phyloP scores from a whole-genome alignment of 2,113 vertebrate species.

The Tautogolabrus adspersus region DNA sequence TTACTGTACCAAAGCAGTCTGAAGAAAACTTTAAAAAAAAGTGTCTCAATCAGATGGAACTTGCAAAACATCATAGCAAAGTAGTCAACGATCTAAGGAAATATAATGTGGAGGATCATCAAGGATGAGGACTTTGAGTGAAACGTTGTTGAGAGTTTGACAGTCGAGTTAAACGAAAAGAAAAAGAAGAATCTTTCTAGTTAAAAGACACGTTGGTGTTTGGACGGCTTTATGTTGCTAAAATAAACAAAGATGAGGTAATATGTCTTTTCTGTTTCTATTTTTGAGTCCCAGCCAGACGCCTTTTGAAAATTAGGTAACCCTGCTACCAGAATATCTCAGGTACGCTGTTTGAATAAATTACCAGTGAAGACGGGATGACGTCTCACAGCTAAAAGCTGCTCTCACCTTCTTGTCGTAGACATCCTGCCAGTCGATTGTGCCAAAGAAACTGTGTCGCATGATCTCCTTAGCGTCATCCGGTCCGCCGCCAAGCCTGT shows the following conservation, averaged over 20 bases:
- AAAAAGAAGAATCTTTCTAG: not conserved
- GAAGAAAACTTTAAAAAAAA: no score
- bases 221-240: not conserved
- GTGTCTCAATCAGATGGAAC: no score
- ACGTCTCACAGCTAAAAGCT: slow-evolving; percentile 26
- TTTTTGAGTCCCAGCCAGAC: slow-evolving; percentile 49
- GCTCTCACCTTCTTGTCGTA: slow-evolving; percentile 95
- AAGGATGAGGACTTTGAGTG: no score
- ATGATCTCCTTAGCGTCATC: slow-evolving; percentile 98
- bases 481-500: slow-evolving; percentile 93
- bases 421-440: slow-evolving; percentile 95
- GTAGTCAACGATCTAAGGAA: no score
- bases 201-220: not conserved
- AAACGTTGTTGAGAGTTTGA: no score
- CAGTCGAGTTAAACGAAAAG: not conserved
- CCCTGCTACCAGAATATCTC: slow-evolving; percentile 63
- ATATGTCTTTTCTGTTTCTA: slow-evolving; percentile 36
- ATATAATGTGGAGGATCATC: no score
- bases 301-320: slow-evolving; percentile 46
- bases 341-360: slow-evolving; percentile 22
- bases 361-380: slow-evolving; percentile 15
- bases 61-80: no score
- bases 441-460: slow-evolving; percentile 94
- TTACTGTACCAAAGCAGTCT: no score
- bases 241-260: slow-evolving; percentile 45